Base-by-base conservation (phyloP, 2,888 invertebrate species). In the Nephrocerus scutellatus region DNA sequence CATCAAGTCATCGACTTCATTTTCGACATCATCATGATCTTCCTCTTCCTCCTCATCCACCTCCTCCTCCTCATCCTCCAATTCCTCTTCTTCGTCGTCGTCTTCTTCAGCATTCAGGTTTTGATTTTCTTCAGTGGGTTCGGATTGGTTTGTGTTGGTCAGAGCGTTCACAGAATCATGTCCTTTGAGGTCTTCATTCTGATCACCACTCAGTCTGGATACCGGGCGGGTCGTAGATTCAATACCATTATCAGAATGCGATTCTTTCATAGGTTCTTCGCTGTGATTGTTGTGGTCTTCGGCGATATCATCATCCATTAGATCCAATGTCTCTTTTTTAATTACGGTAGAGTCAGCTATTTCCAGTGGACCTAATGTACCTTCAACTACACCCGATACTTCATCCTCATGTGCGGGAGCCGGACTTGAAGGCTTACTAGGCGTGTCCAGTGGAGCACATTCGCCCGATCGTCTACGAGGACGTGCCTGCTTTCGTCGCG, bases 391-490 rank as follows among this genome's bases (percentile, higher is more conserved):
- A 3, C 29, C 7, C 29, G 15, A 15, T 3, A 7, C 15, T 6
- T 14, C 23, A 24, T 5, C 35, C 30, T 21, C 39, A 32, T 20
- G 33, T 31, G 3, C 14, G 33, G 46, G 45, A 3, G 15, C 20
- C 3, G 57, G 54, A 13, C 57, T 53, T 6, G 51, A 50, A 18
- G 68, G 60, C 36, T 64, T 62, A 36, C 63, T 74, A 2, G 54
- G 42, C 26, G 81, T 69, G 56, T 80, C 80, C 54, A 80, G 80
- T 3, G 79, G 73, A 9, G 74, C 73, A 49, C 71, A 68, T 54
- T 90, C 90, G 6, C 88, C 87, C 0, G 88, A 88, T 57, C 89
- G 76, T 48, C 90, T 74, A 30, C 89, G 72, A 4, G 90, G 90
- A 32, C 89, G 72, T 6, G 89, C 89, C 68, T 90, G 89, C 58